Evolutionary conservation across 2,888 invertebrate genomes (phyloP).

Genomic region (Phymatocera aterrima): DNA sequence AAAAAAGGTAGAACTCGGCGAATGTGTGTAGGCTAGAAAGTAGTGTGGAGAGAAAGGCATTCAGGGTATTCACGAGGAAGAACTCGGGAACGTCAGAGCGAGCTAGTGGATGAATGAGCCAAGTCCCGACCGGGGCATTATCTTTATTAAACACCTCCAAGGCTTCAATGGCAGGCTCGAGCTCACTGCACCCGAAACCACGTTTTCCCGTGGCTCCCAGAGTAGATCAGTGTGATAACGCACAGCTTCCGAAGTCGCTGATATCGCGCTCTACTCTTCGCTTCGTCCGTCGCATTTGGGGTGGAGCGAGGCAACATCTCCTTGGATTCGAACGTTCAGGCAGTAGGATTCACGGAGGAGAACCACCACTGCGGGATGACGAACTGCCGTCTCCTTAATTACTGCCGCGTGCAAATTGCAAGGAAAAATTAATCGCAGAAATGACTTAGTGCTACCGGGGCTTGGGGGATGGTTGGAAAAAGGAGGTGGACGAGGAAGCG

Average conservation of each 20-base stretch:
- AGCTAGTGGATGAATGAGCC: conserved; percentile 68
- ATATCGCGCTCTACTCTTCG: conserved; percentile 2
- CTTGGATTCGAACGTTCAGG: conserved; percentile 5
- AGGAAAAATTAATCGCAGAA: conserved; percentile 76
- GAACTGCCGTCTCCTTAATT: conserved; percentile 73
- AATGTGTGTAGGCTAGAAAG: conserved; percentile 36
- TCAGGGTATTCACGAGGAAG: conserved; percentile 71
- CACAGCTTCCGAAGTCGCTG: conserved; percentile 6
- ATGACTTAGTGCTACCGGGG: conserved; percentile 71
- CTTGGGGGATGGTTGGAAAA: conserved; percentile 37
- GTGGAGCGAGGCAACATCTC: not conserved
- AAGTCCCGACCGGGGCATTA: conserved; percentile 71
- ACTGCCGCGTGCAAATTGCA: conserved; percentile 75
- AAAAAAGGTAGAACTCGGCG: conserved; percentile 15
- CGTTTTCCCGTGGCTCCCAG: conserved; percentile 37
- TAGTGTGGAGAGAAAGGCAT: conserved; percentile 61
- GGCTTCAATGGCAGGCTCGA: conserved; percentile 53
- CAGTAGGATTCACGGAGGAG: conserved; percentile 9
- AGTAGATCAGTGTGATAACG: conserved; percentile 30
- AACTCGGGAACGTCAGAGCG: conserved; percentile 66
- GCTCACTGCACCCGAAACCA: conserved; percentile 33
- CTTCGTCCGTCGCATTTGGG: not conserved
- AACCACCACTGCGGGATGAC: conserved; percentile 63
- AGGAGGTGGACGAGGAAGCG: conserved; percentile 69
- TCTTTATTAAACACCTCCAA: conserved; percentile 73